Evolutionary conservation across 2,888 invertebrate genomes (phyloP).

Genomic region (Pseudococcus longispinus): DNA sequence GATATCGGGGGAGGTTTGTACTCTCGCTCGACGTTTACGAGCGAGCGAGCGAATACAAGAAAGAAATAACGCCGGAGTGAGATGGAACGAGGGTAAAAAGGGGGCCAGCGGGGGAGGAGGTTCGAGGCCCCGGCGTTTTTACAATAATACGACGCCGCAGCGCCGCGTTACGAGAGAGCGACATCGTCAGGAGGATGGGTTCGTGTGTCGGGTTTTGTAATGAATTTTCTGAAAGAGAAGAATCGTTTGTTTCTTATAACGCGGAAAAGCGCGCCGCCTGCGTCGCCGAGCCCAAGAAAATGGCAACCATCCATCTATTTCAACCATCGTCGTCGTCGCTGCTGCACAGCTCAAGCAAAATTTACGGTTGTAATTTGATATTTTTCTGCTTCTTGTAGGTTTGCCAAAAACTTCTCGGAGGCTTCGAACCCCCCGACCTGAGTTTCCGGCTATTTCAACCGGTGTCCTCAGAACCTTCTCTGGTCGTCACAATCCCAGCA

Average conservation of each 20-base stretch:
- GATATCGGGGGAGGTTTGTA: not conserved
- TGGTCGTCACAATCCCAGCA: too few species aligned
- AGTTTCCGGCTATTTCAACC: too few species aligned
- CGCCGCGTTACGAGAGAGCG: not conserved
- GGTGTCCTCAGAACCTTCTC: too few species aligned
- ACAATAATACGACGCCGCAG: not conserved
- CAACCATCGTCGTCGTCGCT: conserved; percentile 22
- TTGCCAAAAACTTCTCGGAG: not conserved
- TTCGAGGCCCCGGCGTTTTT: conserved; percentile 44
- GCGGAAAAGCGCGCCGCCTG: conserved; percentile 42
- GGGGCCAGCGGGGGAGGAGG: not conserved
- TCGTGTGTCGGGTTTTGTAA: conserved; percentile 51
- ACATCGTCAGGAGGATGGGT: conserved; percentile 50
- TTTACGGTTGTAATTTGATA: conserved; percentile 56
- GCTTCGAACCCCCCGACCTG: too few species aligned
- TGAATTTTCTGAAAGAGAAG: conserved; percentile 57
- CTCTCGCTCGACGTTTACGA: not conserved
- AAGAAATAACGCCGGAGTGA: not conserved
- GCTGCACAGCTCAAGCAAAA: not conserved
- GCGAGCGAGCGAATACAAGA: not conserved
- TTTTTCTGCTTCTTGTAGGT: not conserved
- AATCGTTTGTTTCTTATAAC: conserved; percentile 51
- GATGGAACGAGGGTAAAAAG: too few species aligned
- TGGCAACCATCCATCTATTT: conserved; percentile 57
- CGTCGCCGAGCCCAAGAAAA: conserved; percentile 48